Evolutionary conservation across 1,140 invertebrate genomes (phyloP).

Genomic region (Bombus terrestris): DNA sequence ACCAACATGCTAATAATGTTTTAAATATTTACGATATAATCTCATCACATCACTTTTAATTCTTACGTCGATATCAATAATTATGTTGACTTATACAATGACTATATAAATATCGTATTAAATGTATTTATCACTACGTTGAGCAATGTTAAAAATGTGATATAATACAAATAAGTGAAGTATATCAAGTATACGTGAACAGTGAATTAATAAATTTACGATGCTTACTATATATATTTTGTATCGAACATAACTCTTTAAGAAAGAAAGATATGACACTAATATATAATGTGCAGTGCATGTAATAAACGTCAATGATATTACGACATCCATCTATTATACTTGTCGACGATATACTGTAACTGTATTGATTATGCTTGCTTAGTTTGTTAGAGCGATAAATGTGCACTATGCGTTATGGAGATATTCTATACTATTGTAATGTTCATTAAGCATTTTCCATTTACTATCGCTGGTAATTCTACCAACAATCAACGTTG

Average conservation of each 20-base stretch:
- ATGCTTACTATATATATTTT: not conserved
- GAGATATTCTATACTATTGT: not conserved
- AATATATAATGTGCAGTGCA: slow-evolving; percentile 3
- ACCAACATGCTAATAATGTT: not conserved
- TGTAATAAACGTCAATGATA: slow-evolving; percentile 24
- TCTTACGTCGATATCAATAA: not conserved
- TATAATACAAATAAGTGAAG: not conserved
- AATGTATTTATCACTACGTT: not conserved
- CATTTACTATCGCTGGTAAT: not conserved
- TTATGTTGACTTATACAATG: not conserved
- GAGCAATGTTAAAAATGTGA: not conserved
- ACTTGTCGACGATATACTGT: slow-evolving; percentile 15
- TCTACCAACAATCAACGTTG: too few species aligned
- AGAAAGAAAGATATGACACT: not conserved
- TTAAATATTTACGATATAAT: slow-evolving; percentile 2
- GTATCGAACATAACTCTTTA: not conserved
- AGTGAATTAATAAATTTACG: slow-evolving; percentile 3
- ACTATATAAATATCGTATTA: not conserved
- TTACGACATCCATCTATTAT: slow-evolving; percentile 28
- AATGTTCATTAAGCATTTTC: not conserved
- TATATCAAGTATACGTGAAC: not conserved
- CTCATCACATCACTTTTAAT: not conserved
- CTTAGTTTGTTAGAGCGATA: slow-evolving; percentile 25
- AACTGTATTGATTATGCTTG: slow-evolving; percentile 53
- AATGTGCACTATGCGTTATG: not conserved